A percentile compares a stretch with the other conserved stretches of the same genome.
Conservation (phyloP, 2,888 invertebrate genomes). For the Dendrolimus houi region DNA sequence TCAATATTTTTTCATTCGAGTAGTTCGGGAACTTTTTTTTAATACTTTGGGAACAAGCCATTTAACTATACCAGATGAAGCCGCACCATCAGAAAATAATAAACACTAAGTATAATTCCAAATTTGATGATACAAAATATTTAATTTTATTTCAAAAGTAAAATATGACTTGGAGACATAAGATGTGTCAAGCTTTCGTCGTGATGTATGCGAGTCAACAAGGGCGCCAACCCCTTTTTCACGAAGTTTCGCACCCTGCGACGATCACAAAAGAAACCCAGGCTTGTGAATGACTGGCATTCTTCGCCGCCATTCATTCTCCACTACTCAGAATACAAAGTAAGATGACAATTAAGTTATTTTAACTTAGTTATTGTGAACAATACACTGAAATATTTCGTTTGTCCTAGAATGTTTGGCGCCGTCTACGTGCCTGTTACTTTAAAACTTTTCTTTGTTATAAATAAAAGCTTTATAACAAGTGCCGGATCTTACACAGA, state of each 20-base stretch:
- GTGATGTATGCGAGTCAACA: slow-evolving; percentile 9
- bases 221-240: slow-evolving; percentile 26
- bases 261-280: slow-evolving; percentile 19
- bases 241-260: slow-evolving; percentile 11
- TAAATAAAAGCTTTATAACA: neutral
- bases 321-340: neutral
- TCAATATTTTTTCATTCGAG: no score
- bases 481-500: neutral
- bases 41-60: no score
- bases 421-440: neutral
- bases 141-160: no score
- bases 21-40: no score
- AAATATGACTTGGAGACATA: no score
- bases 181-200: no score
- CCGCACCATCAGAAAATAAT: no score
- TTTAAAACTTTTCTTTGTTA: neutral
- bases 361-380: neutral
- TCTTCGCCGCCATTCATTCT: slow-evolving; percentile 21
- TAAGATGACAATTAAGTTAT: neutral
- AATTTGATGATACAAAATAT: no score
- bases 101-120: no score
- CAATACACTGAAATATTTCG: neutral
- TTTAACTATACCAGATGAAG: no score
- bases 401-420: neutral
- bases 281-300: slow-evolving; percentile 20